A percentile compares a stretch with the other conserved stretches of the same genome.
phyloP scores from a whole-genome alignment of 2,888 invertebrate genomes.

The Apocheima hispidaria region DNA sequence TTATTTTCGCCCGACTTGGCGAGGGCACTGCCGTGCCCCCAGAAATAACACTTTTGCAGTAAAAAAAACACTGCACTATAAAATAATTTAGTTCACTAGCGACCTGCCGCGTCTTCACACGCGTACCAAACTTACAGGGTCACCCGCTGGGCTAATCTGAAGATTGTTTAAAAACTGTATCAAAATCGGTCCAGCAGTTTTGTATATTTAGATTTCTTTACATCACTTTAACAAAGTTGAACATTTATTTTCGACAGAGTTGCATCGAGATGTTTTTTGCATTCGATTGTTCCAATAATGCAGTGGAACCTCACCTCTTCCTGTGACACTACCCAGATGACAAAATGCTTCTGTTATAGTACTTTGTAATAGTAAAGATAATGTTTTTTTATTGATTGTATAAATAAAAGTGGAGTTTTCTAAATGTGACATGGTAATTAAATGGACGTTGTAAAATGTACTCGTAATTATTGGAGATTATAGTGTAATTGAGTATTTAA shows the following conservation, averaged over 20 bases:
- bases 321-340: background rate
- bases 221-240: no score
- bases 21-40: no score
- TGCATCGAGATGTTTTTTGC: background rate
- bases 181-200: no score
- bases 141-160: no score
- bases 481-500: background rate
- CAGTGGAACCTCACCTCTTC: background rate
- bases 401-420: background rate
- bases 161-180: no score
- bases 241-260: background rate
- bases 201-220: no score
- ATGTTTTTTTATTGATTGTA: background rate
- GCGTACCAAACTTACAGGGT: no score
- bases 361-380: background rate
- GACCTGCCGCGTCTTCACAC: no score
- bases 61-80: no score
- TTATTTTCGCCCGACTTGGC: no score
- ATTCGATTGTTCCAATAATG: background rate
- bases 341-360: background rate
- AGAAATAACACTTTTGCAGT: no score
- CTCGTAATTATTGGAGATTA: background rate
- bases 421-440: background rate
- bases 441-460: background rate
- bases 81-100: no score